Evolutionary conservation across 2,888 invertebrate genomes (phyloP).

Genomic region (Nezara viridula): DNA sequence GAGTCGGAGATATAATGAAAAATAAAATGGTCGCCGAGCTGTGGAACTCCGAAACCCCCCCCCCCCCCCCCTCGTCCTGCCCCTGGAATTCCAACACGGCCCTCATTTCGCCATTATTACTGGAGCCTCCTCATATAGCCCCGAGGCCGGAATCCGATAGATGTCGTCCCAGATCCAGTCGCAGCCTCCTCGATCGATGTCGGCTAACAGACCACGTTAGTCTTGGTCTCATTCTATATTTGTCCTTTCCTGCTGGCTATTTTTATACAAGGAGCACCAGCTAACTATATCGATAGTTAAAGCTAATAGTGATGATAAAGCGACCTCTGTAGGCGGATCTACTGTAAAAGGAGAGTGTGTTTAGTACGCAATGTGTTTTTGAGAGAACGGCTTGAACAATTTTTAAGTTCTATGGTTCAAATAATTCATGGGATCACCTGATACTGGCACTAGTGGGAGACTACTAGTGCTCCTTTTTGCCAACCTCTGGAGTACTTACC

Average conservation of each 20-base stretch:
- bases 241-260: not conserved
- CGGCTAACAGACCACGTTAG: not conserved
- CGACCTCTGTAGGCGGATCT: no score
- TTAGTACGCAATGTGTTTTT: no score
- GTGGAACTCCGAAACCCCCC: not conserved
- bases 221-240: not conserved
- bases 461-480: no score
- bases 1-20: not conserved
- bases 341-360: no score
- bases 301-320: no score
- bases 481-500: no score
- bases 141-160: not conserved
- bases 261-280: not conserved
- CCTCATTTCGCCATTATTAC: constrained; percentile 41
- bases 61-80: no score
- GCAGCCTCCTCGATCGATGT: not conserved
- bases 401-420: no score
- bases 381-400: no score
- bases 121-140: not conserved
- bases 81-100: constrained; percentile 42
- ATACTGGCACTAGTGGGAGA: no score
- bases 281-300: no score
- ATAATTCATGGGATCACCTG: no score
- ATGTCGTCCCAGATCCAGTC: not conserved
- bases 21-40: not conserved